phyloP scores from a whole-genome alignment of 2,888 invertebrate genomes.

The Aphrophora alni region DNA sequence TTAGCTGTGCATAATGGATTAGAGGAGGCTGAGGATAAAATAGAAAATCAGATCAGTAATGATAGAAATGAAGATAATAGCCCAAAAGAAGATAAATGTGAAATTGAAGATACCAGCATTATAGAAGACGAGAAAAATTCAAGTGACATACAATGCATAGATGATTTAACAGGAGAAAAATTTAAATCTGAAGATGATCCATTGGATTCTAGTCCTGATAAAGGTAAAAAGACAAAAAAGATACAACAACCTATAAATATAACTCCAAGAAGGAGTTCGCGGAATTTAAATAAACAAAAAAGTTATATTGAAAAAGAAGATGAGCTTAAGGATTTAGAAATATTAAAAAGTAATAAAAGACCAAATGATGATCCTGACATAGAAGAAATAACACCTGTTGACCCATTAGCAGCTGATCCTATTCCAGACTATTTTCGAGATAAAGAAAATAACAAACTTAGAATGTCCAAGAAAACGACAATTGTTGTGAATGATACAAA shows the following conservation, averaged over 20 bases:
- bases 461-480: constrained; percentile 58
- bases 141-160: constrained; percentile 47
- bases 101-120: neutral
- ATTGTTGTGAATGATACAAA: constrained; percentile 77
- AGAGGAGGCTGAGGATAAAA: neutral
- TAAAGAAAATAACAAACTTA: constrained; percentile 53
- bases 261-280: constrained; percentile 63
- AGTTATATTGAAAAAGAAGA: constrained; percentile 59
- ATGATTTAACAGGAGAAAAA: constrained; percentile 46
- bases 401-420: constrained; percentile 63
- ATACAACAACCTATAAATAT: constrained; percentile 52
- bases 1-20: neutral
- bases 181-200: constrained; percentile 52
- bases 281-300: constrained; percentile 66
- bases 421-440: constrained; percentile 54
- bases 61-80: neutral
- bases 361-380: constrained; percentile 68
- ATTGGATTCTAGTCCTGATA: constrained; percentile 55
- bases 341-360: constrained; percentile 54
- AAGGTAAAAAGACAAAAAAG: constrained; percentile 48
- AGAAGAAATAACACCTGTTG: constrained; percentile 67
- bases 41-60: neutral
- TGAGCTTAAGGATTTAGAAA: constrained; percentile 51
- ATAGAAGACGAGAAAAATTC: constrained; percentile 27
- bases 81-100: constrained; percentile 6